phyloP scores from a whole-genome alignment of 1,140 invertebrate species.

The Drosophila pachea region DNA sequence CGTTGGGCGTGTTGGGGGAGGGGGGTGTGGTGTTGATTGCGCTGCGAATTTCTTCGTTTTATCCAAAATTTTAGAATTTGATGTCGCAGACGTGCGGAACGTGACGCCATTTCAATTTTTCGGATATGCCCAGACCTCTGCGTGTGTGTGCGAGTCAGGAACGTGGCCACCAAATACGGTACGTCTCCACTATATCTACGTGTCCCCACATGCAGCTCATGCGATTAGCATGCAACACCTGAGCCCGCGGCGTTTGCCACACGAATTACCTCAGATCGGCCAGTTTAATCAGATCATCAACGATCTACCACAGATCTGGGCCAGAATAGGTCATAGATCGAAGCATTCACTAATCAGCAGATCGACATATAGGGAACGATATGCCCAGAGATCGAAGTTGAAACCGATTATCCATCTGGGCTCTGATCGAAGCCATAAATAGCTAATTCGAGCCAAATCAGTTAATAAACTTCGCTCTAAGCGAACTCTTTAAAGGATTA shows the following conservation, averaged over 20 bases:
- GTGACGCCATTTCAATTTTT: slow-evolving; percentile 34
- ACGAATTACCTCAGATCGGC: background rate
- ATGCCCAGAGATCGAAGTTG: no score
- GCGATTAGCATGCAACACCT: slow-evolving; percentile 9
- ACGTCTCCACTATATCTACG: slow-evolving; percentile 9
- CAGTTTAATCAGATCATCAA: background rate
- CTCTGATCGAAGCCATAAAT: no score
- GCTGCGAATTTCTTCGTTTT: slow-evolving; percentile 13
- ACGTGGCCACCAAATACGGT: background rate
- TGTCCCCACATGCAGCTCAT: slow-evolving; percentile 13
- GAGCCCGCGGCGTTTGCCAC: background rate
- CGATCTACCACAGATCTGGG: no score
- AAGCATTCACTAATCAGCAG: no score
- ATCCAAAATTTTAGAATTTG: slow-evolving; percentile 34
- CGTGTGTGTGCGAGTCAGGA: slow-evolving; percentile 5
- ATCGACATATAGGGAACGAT: no score
- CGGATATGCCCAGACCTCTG: slow-evolving; percentile 6
- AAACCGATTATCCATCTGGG: no score
- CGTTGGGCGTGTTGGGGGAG: background rate
- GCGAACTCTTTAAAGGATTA: no score
- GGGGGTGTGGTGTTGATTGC: no score
- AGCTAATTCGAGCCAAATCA: no score
- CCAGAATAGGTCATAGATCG: no score
- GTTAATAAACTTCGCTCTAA: no score
- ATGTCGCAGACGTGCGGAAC: slow-evolving; percentile 38